Conservation (phyloP, 2,113 vertebrate species). For the Amblyopsis rosae region DNA sequence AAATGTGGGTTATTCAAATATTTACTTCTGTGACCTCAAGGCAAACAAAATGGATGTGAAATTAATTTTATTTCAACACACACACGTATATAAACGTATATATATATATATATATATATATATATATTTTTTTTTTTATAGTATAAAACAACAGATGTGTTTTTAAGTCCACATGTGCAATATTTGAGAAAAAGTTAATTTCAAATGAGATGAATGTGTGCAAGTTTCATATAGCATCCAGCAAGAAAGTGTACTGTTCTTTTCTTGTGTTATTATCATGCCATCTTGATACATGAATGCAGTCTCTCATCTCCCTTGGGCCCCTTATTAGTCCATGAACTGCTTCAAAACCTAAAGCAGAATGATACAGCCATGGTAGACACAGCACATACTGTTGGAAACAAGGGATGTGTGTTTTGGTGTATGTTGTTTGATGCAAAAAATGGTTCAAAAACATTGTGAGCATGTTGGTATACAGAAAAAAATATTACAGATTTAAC, state of each 20-base stretch:
- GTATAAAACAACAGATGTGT: conserved; percentile 24
- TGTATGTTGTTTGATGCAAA: conserved; percentile 65
- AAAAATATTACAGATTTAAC: conserved; percentile 65
- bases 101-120: too few species aligned
- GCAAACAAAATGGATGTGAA: conserved; percentile 37
- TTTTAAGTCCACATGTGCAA: conserved; percentile 25
- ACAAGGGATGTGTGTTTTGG: conserved; percentile 55
- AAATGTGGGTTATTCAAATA: conserved; percentile 13
- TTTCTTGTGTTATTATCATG: conserved; percentile 22
- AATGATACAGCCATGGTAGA: conserved; percentile 34
- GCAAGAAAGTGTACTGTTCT: conserved; percentile 40
- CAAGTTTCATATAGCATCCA: conserved; percentile 30
- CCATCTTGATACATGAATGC: conserved; percentile 33
- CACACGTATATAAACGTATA: too few species aligned
- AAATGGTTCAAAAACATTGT: conserved; percentile 72
- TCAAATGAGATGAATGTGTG: conserved; percentile 21
- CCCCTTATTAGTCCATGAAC: conserved; percentile 48
- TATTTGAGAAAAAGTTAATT: conserved; percentile 38
- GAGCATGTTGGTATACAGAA: conserved; percentile 77
- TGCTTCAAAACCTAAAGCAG: conserved; percentile 30
- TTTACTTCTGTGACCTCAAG: conserved; percentile 29
- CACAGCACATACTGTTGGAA: conserved; percentile 46
- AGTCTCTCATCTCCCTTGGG: conserved; percentile 35
- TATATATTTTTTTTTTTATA: background rate
- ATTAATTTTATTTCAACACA: conserved; percentile 14